Evolutionary conservation across 1,140 invertebrate species (phyloP), one percentile per base, ranked within the genome.

Genomic region (Gryon sp.): DNA sequence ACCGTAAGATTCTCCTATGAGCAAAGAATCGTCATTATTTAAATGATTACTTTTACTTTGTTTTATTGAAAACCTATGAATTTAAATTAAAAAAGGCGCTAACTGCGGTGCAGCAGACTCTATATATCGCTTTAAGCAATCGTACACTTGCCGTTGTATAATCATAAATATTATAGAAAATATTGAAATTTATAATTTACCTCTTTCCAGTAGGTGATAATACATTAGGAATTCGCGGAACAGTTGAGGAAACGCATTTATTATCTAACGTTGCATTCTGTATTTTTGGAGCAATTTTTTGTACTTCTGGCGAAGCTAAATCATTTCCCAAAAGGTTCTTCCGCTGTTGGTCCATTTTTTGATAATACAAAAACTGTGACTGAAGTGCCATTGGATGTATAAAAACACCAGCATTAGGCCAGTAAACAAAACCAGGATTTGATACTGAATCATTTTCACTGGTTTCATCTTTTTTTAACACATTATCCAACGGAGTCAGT

Each of bases 301-400:
- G 86, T 4, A 38, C 7, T 18, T 88, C 83, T 11, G 83, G 82
- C 0, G 81, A 62, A 1, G 48, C 3, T 0, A 80, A 38, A 5
- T 87, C 85, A 6, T 40, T 62, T 0, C 7, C 41, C 0, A 76
- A 9, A 0, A 68, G 50, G 3, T 55, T 69, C 14, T 86, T 89
- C 14, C 87, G 87, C 19, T 83, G 86, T 16, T 90, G 89, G 0
- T 92, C 91, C 65, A 94, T 88, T 80, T 92, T 91, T 76, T 94
- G 93, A 78, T 94, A 94, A 80, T 94, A 94, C 8, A 94, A 82
- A 9, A 93, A 87, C 70, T 93, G 93, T 0, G 93, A 93, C 63
- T 93, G 92, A 18, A 94, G 69, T 0, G 93, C 92, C 81, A 94
- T 89, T 0, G 94, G 93, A 73, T 94, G 93, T 41, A 94, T 91